Conservation (phyloP, 2,797 vertebrate genomes). For the Pangasius mekongensis region DNA sequence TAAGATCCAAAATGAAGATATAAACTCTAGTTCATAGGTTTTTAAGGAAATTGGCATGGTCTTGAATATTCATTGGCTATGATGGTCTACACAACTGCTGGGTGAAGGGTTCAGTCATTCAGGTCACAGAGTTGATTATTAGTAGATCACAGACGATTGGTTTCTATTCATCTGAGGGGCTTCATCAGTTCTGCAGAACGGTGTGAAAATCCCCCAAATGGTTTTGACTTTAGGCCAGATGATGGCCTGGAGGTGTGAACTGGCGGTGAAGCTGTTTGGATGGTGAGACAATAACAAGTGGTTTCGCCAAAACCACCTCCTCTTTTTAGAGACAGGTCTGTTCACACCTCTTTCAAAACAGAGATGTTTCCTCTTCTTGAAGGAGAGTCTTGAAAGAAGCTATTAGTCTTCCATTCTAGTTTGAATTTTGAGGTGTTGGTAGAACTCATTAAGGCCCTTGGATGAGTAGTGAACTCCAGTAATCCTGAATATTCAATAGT, state of each 20-base stretch:
- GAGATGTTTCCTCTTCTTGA: background rate
- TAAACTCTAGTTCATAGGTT: background rate
- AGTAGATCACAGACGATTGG: no score
- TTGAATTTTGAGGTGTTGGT: background rate
- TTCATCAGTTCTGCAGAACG: background rate
- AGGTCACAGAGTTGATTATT: background rate
- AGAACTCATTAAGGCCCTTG: conserved; percentile 2
- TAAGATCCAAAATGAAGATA: background rate
- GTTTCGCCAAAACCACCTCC: background rate
- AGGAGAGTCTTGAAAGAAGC: background rate
- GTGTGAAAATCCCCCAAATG: background rate
- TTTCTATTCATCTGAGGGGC: conserved; percentile 2
- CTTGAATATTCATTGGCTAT: background rate
- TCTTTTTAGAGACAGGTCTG: background rate
- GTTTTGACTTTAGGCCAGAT: background rate
- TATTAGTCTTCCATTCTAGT: background rate
- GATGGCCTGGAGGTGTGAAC: background rate
- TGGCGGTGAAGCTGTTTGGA: no score
- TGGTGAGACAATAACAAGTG: background rate
- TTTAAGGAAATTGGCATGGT: background rate
- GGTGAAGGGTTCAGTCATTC: background rate
- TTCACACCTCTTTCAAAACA: conserved; percentile 1
- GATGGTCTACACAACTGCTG: background rate
- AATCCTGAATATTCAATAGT: background rate
- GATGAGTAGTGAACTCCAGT: background rate